Evolutionary conservation across 2,113 vertebrate genomes (phyloP), one percentile per base, ranked within the genome.

Genomic region (Bufo bufo): DNA sequence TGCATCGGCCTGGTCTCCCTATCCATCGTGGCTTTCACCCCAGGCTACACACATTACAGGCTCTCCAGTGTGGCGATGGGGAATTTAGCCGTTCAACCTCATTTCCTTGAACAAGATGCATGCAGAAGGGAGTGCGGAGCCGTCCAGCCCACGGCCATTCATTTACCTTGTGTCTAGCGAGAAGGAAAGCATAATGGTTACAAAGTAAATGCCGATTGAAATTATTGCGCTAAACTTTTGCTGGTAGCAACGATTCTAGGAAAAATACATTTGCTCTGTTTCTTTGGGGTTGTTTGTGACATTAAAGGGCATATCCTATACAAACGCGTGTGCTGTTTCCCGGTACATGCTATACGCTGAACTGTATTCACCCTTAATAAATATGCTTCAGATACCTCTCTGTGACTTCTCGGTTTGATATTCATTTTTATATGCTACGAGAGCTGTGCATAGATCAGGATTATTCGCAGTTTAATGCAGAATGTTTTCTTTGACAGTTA

Each of bases 41-140:
- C 87, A 58, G 87, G 87, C 87, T 89, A 82, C 74, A 77, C 66
- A 84, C 82, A 89, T 89, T 89, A 89, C 79, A 82, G 82, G 82
- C 81, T 89, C 82, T 84, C 72, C 82, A 89, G 87, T 89, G 81
- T 77, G 72, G 74, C 54, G 61, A 89, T 66, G 72, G 87, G 87
- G 87, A 89, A 89, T 89, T 89, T 89, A 89, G 87, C 82, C 82
- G 87, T 89, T 89, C 87, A 89, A 89, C 87, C 87, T 89, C 87
- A 89, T 89, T 89, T 84, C 87, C 81, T 82, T 84, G 81, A 88
- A 88, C 87, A 88, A 88, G 81, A 84, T 84, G 87, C 80, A 88
- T 88, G 80, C 80, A 77, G 81, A 88, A 88, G 81, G 87, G 87
- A 88, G 47, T 58, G 71, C 49, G 58, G 80, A 88, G 87, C 87